phyloP scores from a whole-genome alignment of 1,140 invertebrate genomes.

The Drosophila lowei region DNA sequence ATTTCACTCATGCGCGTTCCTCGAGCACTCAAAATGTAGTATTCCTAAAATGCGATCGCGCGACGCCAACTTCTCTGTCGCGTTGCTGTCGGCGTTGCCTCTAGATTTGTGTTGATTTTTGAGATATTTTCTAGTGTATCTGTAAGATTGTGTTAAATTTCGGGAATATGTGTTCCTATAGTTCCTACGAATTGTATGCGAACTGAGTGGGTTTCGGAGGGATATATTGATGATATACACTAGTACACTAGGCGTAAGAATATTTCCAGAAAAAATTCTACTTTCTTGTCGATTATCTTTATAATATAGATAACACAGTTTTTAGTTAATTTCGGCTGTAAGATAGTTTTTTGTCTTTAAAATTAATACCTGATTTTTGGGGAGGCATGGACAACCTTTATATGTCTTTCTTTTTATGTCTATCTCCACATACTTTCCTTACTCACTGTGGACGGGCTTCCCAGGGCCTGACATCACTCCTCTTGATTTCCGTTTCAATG shows the following conservation, averaged over 20 bases:
- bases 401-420: neutral
- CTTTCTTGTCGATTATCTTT: no score
- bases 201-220: neutral
- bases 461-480: slow-evolving; percentile 41
- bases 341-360: no score
- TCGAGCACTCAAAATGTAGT: slow-evolving; percentile 48
- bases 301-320: no score
- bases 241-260: no score
- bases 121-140: slow-evolving; percentile 81
- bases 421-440: slow-evolving; percentile 19
- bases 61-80: slow-evolving; percentile 7
- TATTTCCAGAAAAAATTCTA: no score
- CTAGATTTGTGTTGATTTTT: slow-evolving; percentile 75
- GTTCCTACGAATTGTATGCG: slow-evolving; percentile 43
- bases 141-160: slow-evolving; percentile 62
- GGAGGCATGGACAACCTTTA: neutral
- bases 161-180: slow-evolving; percentile 48
- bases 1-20: slow-evolving; percentile 74
- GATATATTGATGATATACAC: no score
- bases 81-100: slow-evolving; percentile 18
- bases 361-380: no score
- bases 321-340: no score
- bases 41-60: slow-evolving; percentile 7
- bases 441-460: slow-evolving; percentile 39
- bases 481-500: slow-evolving; percentile 66